Conservation (phyloP, 2,888 invertebrate genomes). For the Caenorhabditis sulstoni region DNA sequence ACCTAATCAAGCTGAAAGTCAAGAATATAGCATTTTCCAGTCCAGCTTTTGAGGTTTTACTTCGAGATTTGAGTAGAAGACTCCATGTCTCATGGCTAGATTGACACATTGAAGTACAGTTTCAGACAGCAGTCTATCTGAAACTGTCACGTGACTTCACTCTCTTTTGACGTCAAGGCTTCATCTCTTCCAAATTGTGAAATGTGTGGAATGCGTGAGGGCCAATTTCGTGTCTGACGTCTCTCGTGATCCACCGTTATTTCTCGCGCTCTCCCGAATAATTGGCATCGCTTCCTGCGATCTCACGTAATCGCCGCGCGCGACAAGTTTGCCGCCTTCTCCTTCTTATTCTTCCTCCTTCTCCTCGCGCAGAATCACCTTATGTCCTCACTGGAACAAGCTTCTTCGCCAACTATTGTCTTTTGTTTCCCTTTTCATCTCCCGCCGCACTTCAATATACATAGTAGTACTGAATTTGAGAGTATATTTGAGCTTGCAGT, state of each 20-base stretch:
- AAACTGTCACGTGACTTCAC: no score
- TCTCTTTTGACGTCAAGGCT: no score
- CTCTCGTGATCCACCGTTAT: constrained; percentile 17
- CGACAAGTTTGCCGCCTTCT: constrained; percentile 28
- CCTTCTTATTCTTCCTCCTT: neutral
- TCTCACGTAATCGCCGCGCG: constrained; percentile 38
- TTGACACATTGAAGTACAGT: no score
- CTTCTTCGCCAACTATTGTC: neutral
- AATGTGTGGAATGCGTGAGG: neutral
- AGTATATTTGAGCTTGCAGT: no score
- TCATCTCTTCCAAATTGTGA: neutral
- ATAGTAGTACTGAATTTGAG: no score
- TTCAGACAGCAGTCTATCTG: no score
- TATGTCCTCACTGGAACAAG: constrained; percentile 27
- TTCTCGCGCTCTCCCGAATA: constrained; percentile 17
- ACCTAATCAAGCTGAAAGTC: no score
- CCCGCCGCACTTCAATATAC: neutral
- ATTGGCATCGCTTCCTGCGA: constrained; percentile 48
- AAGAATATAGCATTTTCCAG: no score
- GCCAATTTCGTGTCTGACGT: neutral
- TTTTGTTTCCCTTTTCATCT: constrained; percentile 1
- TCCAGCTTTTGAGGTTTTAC: no score
- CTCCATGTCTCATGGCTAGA: no score
- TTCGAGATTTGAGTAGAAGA: no score
- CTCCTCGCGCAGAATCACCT: no score